Conservation (phyloP, 2,113 vertebrate species). For the Agapornis roseicollis region DNA sequence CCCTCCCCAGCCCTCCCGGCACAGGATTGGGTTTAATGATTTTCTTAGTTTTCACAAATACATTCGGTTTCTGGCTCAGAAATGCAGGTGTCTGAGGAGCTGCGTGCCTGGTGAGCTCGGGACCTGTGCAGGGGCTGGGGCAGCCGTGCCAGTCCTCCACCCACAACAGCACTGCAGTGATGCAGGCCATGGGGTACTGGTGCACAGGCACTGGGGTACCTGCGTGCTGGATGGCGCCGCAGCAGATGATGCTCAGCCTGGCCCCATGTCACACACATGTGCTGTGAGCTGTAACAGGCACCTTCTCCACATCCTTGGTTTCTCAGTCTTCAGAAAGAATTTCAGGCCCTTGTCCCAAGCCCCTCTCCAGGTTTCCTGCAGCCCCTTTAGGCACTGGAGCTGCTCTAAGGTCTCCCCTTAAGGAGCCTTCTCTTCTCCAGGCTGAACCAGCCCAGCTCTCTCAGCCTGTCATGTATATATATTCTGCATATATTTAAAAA, state of each 20-base stretch:
- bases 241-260: not conserved
- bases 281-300: not conserved
- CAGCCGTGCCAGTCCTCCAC: not conserved
- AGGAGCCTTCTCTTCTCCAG: not conserved
- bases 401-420: not conserved
- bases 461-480: not conserved
- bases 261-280: accelerated
- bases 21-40: too few relatives aligned
- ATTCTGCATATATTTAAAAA: not conserved
- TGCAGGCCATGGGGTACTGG: not conserved
- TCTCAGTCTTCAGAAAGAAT: not conserved
- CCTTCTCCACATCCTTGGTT: not conserved
- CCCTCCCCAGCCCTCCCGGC: not conserved
- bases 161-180: not conserved
- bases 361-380: not conserved
- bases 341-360: not conserved
- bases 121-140: not conserved
- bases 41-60: too few relatives aligned
- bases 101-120: accelerated
- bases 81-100: accelerated
- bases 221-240: accelerated
- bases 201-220: not conserved
- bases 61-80: not conserved
- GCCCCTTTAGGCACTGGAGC: not conserved
- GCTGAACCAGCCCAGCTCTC: not conserved